These are phyloP conservation scores for Rhodinocichla rosea DNA, from an alignment of 2,113 vertebrate genomes.

Conservation along the genomic window DNA sequence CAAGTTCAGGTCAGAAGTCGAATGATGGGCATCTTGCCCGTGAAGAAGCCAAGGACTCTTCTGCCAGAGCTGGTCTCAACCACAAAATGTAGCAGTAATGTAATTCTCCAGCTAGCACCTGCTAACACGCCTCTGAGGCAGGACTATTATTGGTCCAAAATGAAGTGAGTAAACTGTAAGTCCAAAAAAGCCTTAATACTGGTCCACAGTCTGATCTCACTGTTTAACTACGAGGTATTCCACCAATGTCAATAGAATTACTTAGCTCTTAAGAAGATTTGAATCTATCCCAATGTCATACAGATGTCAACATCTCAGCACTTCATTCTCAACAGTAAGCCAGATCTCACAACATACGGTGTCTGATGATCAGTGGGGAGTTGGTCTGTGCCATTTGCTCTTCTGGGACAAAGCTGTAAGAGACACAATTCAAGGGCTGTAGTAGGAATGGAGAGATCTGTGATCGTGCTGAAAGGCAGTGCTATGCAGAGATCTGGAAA, in stretches of 20 bases:
- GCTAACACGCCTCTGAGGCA: neutral
- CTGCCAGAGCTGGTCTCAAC: conserved; percentile 5
- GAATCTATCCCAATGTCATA: neutral
- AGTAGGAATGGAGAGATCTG: neutral
- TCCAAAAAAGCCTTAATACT: neutral
- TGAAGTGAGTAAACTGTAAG: neutral
- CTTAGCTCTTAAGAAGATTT: neutral
- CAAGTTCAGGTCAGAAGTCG: neutral
- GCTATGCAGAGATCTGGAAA: neutral
- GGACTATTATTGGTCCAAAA: neutral
- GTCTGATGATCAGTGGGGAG: neutral
- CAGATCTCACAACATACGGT: neutral
- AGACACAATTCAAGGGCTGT: neutral
- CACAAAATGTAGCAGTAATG: neutral
- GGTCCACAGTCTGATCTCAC: neutral
- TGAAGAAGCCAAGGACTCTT: neutral
- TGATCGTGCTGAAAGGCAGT: neutral
- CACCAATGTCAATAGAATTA: neutral
- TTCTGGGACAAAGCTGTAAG: neutral
- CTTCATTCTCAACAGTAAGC: neutral
- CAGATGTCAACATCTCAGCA: neutral
- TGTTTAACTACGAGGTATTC: neutral
- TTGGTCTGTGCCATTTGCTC: neutral
- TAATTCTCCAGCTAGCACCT: neutral
- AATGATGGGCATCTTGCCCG: neutral